These are phyloP conservation scores for Invenusta paracnida DNA, from an alignment of 2,888 invertebrate species.

Conservation along the genomic window DNA sequence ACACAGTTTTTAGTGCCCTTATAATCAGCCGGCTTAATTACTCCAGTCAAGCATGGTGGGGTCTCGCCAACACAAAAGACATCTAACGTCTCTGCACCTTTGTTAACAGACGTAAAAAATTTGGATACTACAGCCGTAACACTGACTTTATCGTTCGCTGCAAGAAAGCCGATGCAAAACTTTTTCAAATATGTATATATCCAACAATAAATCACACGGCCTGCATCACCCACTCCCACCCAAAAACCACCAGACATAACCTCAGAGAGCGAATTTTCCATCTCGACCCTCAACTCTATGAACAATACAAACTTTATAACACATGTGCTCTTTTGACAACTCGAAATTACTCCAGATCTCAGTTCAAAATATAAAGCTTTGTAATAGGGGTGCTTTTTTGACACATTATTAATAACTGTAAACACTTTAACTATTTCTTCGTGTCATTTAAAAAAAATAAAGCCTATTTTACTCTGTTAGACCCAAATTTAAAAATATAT, in stretches of 20 bases:
- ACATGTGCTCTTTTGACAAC: too few relatives aligned
- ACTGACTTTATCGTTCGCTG: background rate
- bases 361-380: too few relatives aligned
- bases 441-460: too few relatives aligned
- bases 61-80: background rate
- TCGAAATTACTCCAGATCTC: too few relatives aligned
- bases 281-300: too few relatives aligned
- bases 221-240: background rate
- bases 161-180: background rate
- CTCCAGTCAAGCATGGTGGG: background rate
- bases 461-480: too few relatives aligned
- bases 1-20: background rate
- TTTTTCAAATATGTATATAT: background rate
- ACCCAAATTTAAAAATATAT: too few relatives aligned
- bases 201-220: background rate
- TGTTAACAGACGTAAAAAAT: background rate
- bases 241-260: background rate
- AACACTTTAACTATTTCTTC: too few relatives aligned
- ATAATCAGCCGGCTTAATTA: background rate
- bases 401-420: too few relatives aligned
- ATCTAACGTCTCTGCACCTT: too few relatives aligned
- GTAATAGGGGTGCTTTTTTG: too few relatives aligned
- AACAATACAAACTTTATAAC: too few relatives aligned
- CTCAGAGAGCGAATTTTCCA: background rate
- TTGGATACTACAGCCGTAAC: background rate